Base-by-base conservation (phyloP, 2,797 vertebrate species). In the Lutjanus argentimaculatus region DNA sequence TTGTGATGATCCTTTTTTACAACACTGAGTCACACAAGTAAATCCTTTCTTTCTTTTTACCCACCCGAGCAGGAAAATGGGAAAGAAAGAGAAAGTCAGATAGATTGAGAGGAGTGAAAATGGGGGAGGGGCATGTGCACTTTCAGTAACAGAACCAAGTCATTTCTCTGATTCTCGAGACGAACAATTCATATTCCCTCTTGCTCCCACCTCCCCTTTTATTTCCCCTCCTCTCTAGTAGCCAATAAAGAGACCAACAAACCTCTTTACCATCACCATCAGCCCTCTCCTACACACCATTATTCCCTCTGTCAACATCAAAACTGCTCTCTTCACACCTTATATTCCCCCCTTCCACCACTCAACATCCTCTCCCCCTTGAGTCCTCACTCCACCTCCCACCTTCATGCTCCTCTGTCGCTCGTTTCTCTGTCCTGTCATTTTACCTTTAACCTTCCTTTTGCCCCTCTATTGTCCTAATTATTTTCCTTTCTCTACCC, bases 251-350 rank as follows among this genome's bases (percentile, higher is more conserved):
- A 89, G 61, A 82, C 72, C 82, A 70, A 67, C 53, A 87, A 83
- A 90, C 72, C 74, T 79, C 73, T 87, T 83, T 59, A 78, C 72
- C 52, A 75, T 70, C 40, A 40, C 63, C 78, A 83, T 80, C 81
- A 74, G 46, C 69, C 45, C 75, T 82, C 76, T 83, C 80, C 66
- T 57, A 86, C 83, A 92, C 94, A 92, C 91, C 9, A 94, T 87
- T 87, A 86, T 94, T 71, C 93, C 94, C 82, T 93, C 88, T 72
- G 69, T 88, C 75, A 88, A 76, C 91, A 95, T 91, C 80, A 86
- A 85, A 91, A 74, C 77, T 49, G 15, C 46, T 78, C 74, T 69
- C 71, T 73, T 93, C 86, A 86, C 69, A 79, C 65, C 56, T 85
- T 72, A 56, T 21, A 70, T 67, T 42, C 56, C 30, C 63, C 66